Conservation (phyloP, 1,140 invertebrate species). For the Ectropis grisescens region DNA sequence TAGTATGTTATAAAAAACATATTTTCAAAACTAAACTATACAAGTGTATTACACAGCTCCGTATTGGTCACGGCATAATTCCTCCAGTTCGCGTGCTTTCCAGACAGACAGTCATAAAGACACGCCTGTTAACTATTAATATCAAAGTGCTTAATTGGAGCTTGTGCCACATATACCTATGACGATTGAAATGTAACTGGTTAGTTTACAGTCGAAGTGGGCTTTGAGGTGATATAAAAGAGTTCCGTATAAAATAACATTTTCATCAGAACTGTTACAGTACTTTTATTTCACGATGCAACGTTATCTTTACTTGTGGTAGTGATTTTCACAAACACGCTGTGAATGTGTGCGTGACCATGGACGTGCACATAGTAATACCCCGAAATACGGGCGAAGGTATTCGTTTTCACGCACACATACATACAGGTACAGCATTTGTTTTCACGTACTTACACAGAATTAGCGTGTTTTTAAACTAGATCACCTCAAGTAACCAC, state of each 20-base stretch:
- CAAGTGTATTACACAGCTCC: too few species aligned
- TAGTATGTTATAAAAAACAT: too few species aligned
- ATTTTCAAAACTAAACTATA: too few species aligned
- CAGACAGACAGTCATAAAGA: constrained; percentile 44
- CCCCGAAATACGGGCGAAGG: too few species aligned
- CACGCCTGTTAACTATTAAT: constrained; percentile 54
- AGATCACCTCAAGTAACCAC: too few species aligned
- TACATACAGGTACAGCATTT: too few species aligned
- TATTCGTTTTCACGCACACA: too few species aligned
- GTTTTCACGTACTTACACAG: too few species aligned
- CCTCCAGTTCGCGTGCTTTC: constrained; percentile 41
- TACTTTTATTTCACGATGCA: background rate
- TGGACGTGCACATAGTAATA: too few species aligned
- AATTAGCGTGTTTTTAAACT: too few species aligned
- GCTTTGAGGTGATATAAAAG: background rate
- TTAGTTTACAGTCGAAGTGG: background rate
- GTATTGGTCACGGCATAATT: constrained; percentile 48
- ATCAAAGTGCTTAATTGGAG: constrained; percentile 55
- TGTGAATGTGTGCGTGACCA: too few species aligned
- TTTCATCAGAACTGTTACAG: background rate
- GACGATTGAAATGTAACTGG: constrained; percentile 24
- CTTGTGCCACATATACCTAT: constrained; percentile 31
- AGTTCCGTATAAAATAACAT: background rate
- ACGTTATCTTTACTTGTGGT: background rate
- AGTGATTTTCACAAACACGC: too few species aligned